A percentile compares a stretch with the other conserved stretches of the same genome.
These are phyloP conservation scores for Mesembrinibis cayennensis DNA, from an alignment of 2,113 vertebrate species.

Conservation along the genomic window DNA sequence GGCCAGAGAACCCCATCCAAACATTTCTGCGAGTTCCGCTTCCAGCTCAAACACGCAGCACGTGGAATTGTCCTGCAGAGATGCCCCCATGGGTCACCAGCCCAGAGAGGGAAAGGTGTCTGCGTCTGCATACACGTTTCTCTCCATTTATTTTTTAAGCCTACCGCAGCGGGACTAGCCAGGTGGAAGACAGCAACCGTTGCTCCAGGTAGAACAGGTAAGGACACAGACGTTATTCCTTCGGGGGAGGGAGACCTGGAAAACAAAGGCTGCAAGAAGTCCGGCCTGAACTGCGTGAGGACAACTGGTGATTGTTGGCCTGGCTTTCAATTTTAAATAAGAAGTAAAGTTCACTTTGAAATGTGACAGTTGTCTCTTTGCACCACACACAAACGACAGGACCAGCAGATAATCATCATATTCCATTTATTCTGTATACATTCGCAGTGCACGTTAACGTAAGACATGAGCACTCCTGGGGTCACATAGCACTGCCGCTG, in stretches of 20 bases:
- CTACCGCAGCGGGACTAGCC: neutral
- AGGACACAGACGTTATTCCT: neutral
- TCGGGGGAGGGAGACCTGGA: neutral
- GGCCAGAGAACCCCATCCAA: neutral
- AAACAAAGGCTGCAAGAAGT: neutral
- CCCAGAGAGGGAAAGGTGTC: neutral
- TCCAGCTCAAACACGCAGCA: neutral
- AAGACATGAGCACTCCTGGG: neutral
- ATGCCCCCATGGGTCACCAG: neutral
- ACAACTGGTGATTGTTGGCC: neutral
- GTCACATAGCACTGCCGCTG: constrained; percentile 22
- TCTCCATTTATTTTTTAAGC: neutral
- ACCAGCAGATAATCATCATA: neutral
- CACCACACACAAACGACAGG: neutral
- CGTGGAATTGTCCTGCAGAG: neutral
- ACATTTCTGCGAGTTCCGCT: neutral
- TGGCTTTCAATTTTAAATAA: neutral
- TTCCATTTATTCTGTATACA: constrained; percentile 3
- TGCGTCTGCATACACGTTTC: neutral
- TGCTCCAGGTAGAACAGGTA: neutral
- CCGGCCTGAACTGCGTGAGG: neutral
- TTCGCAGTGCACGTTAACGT: neutral
- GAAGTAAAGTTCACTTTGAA: neutral
- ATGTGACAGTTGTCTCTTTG: neutral
- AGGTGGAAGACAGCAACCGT: neutral